Base-by-base conservation (phyloP, 2,113 vertebrate species). In the Peromyscus californicus region DNA sequence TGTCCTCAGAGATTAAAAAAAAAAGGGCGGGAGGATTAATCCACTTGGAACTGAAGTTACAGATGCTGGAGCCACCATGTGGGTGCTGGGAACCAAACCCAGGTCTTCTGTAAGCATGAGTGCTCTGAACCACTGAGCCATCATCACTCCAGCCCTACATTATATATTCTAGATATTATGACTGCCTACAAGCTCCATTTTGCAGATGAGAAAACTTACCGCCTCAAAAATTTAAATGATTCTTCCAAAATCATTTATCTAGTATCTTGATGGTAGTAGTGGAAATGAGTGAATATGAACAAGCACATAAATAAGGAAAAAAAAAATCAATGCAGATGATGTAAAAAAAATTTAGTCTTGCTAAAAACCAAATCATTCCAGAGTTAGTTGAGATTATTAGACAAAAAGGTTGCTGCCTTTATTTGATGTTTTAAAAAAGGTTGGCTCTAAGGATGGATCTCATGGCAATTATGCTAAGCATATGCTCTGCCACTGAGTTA, bases 161-260 rank as follows among this genome's bases (percentile, higher is more conserved):
- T 31, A 57, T 33, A 15, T 33, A 85, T 72, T 88, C 94, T 93
- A 93, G 92, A 87, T 54, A 70, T 0, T 93, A 39, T 29, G 5
- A 94, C 31, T 74, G 86, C 54, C 57, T 59, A 95, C 7, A 39
- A 84, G 45, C 45, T 59, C 22, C 39, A 92, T 48, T 75, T 91
- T 85, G 80, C 29, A 95, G 11, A 85, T 76, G 12, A 95, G 59
- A 21, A 82, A 84, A 88, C 57, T 8, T 21, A 95, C 89, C 10
- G 21, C 83, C 74, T 95, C 54, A 89, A 93, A n/a, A 91, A 63
- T 42, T 97, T 92, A 92, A 88, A 24, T 61, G 11, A 93, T 45
- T 91, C 57, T 94, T 94, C 42, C 29, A 19, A 65, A 6, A 22
- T 93, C 76, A 90, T 5, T 93, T 12, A 54, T 48, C 45, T 48